Evolutionary conservation across 2,797 vertebrate genomes (phyloP).

Genomic region (Aldrovandia affinis): DNA sequence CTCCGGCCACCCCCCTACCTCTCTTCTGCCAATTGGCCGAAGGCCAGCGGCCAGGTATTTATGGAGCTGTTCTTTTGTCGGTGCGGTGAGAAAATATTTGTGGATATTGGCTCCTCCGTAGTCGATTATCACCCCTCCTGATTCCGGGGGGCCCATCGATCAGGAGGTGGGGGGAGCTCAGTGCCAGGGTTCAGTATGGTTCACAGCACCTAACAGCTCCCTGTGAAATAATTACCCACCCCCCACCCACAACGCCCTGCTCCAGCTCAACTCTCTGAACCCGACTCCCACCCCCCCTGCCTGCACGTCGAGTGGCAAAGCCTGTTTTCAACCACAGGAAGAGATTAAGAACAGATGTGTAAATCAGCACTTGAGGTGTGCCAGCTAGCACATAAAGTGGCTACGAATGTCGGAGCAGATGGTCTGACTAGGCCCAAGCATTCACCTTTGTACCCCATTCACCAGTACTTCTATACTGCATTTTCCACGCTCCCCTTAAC

Average conservation of each 20-base stretch:
- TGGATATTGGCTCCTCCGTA: slow-evolving; percentile 34
- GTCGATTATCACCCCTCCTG: slow-evolving; percentile 22
- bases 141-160: neutral
- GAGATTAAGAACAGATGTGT: slow-evolving; percentile 2
- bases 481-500: no score
- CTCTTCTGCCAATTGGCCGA: slow-evolving; percentile 37
- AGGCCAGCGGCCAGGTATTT: slow-evolving; percentile 41
- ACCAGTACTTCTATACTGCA: no score
- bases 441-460: neutral
- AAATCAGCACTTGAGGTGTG: neutral
- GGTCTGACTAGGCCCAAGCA: neutral
- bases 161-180: neutral
- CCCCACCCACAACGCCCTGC: slow-evolving; percentile 7
- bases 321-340: slow-evolving; percentile 1
- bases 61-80: slow-evolving; percentile 50
- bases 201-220: neutral
- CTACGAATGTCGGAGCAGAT: neutral
- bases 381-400: neutral
- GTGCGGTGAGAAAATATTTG: slow-evolving; percentile 50
- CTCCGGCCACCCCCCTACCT: neutral
- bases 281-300: neutral
- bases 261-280: neutral
- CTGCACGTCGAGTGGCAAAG: neutral
- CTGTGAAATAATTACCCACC: slow-evolving; percentile 31
- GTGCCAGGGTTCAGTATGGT: slow-evolving; percentile 12